Percentiles rank a stretch among this genome's conserved stretches.
phyloP scores from a whole-genome alignment of 1,140 invertebrate species.

The Drosophila ananassae region DNA sequence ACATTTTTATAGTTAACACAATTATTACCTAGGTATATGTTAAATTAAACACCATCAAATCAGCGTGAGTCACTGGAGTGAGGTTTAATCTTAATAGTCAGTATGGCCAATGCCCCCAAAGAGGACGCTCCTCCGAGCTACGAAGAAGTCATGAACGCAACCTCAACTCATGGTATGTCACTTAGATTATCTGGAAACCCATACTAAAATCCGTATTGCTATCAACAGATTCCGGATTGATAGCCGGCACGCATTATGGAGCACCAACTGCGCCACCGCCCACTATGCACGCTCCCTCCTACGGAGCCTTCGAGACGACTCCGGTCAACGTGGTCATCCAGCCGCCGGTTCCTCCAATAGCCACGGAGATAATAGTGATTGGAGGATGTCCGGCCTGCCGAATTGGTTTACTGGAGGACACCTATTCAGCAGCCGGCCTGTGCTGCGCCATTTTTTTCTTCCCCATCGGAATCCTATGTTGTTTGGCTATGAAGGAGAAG shows the following conservation, averaged over 20 bases:
- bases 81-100: slow-evolving; percentile 16
- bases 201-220: not conserved
- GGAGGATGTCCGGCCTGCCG: slow-evolving; percentile 92
- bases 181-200: not conserved
- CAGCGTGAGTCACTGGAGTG: slow-evolving; percentile 37
- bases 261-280: slow-evolving; percentile 44
- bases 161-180: slow-evolving; percentile 20
- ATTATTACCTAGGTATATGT: slow-evolving; percentile 8
- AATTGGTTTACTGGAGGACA: slow-evolving; percentile 91
- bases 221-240: slow-evolving; percentile 41
- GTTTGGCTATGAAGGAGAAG: slow-evolving; percentile 89
- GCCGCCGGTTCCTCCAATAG: slow-evolving; percentile 68
- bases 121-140: slow-evolving; percentile 63
- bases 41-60: slow-evolving; percentile 19
- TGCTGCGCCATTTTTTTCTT: slow-evolving; percentile 93
- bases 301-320: slow-evolving; percentile 76
- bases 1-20: slow-evolving; percentile 22
- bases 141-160: slow-evolving; percentile 65
- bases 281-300: slow-evolving; percentile 59
- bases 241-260: slow-evolving; percentile 58
- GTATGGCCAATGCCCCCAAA: slow-evolving; percentile 44
- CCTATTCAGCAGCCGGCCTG: slow-evolving; percentile 90
- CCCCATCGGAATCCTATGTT: slow-evolving; percentile 91
- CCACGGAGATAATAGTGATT: slow-evolving; percentile 88
- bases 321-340: slow-evolving; percentile 74